Base-by-base conservation (phyloP, 2,113 vertebrate species). In the Brachypteracias leptosomus region DNA sequence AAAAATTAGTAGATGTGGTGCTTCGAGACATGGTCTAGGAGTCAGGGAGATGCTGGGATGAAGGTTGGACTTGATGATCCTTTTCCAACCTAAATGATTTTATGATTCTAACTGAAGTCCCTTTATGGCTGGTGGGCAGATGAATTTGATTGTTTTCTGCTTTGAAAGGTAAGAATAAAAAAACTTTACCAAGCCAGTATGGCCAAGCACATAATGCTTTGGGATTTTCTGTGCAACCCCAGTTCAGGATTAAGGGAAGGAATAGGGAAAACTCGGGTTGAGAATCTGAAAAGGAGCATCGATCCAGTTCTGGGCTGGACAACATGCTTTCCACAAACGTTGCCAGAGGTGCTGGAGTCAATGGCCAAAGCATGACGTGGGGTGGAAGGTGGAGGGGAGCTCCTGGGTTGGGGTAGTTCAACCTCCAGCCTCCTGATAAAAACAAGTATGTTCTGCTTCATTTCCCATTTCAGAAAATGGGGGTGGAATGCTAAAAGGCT, bases 381-480 rank as follows among this genome's bases (percentile, higher is more conserved):
- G 84, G 35, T 49, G 66, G 44, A 55, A 22, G 26, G 40, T 65
- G 81, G 38, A 66, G 55, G 17, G 2, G 17, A 0, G 22, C 54
- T 84, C 33, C 85, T 5, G 9, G 49, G 20, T 58, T 65, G 36
- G 68, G 66, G 68, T 35, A 38, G 57, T 61, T 96, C 86, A 25
- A 51, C 86, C 49, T 94, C 74, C 89, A 59, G 72, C n/a, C 78
- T 90, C 49, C 80, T n/a, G 49, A 90, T 82, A 85, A 96, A 97
- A 97, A 93, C 89, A 95, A 96, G 91, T 57, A 47, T 58, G 91
- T 95, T 97, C 81, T 1, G 31, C 97, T 96, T 97, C 75, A 72
- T 97, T 98, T 97, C 95, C 96, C 97, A 46, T 95, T 97, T 95
- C 42, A 33, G 92, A 97, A 98, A 97, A 95, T 84, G 87, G 79